Percentiles rank a stretch among this genome's conserved stretches.
Evolutionary conservation across 2,113 vertebrate genomes (phyloP).

Genomic region (Pseudorhombus dupliciocellatus): DNA sequence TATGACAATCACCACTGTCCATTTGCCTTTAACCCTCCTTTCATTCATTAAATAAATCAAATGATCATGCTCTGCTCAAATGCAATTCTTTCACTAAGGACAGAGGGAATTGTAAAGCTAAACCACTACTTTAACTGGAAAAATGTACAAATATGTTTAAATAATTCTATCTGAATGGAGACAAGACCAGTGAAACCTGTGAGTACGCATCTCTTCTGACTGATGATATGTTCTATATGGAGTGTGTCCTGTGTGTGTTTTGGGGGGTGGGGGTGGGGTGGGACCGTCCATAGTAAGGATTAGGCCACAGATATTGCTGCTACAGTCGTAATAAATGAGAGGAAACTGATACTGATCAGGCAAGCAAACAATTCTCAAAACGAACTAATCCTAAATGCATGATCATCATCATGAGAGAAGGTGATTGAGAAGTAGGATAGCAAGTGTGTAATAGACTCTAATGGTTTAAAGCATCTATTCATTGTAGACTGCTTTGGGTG

Average conservation of each 20-base stretch:
- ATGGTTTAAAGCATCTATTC: too few species aligned
- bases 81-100: slow-evolving; percentile 58
- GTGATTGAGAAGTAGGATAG: too few species aligned
- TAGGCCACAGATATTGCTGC: neutral
- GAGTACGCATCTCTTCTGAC: slow-evolving; percentile 54
- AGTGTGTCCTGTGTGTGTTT: neutral
- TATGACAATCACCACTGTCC: slow-evolving; percentile 41
- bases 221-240: slow-evolving; percentile 16
- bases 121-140: slow-evolving; percentile 3
- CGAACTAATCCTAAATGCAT: too few species aligned
- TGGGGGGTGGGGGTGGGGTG: neutral
- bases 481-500: too few species aligned
- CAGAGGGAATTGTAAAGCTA: slow-evolving; percentile 19
- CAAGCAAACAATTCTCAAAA: too few species aligned
- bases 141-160: neutral
- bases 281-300: too few species aligned
- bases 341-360: too few species aligned
- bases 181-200: slow-evolving; percentile 26
- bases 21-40: slow-evolving; percentile 72
- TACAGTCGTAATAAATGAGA: too few species aligned
- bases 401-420: too few species aligned
- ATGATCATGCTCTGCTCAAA: slow-evolving; percentile 65
- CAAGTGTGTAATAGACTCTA: too few species aligned
- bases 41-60: slow-evolving; percentile 81
- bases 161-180: neutral